These are phyloP conservation scores for Habrosyne pyritoides DNA, from an alignment of 2,888 invertebrate genomes.

Conservation along the genomic window DNA sequence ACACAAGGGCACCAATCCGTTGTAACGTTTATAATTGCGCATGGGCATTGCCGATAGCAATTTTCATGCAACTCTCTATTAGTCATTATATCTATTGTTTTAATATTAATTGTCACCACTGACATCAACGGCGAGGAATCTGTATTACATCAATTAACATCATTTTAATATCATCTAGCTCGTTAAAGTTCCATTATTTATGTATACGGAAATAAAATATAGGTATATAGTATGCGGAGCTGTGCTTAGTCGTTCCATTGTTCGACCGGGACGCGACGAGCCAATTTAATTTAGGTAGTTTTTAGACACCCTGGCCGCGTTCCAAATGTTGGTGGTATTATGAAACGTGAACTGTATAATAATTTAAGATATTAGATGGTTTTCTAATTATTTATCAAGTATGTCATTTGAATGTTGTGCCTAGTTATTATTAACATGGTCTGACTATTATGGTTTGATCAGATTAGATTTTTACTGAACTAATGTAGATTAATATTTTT, in stretches of 20 bases:
- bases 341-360: slow-evolving; percentile 39
- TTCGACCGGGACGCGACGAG: slow-evolving; percentile 33
- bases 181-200: slow-evolving; percentile 32
- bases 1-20: background rate
- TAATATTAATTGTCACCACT: background rate
- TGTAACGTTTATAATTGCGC: slow-evolving; percentile 20
- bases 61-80: background rate
- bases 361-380: slow-evolving; percentile 18
- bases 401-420: background rate
- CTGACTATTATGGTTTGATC: too few species aligned
- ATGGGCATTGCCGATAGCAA: background rate
- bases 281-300: slow-evolving; percentile 49
- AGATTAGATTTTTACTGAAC: too few species aligned
- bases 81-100: background rate
- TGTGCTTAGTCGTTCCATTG: slow-evolving; percentile 21
- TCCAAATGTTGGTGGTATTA: slow-evolving; percentile 42
- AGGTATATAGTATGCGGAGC: background rate
- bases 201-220: background rate
- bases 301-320: slow-evolving; percentile 42
- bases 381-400: background rate
- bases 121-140: slow-evolving; percentile 26
- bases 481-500: too few species aligned
- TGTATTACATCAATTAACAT: slow-evolving; percentile 24
- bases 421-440: too few species aligned
- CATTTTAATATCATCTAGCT: slow-evolving; percentile 25